Evolutionary conservation across 2,113 vertebrate genomes (phyloP).

Genomic region (Artemisiospiza belli): DNA sequence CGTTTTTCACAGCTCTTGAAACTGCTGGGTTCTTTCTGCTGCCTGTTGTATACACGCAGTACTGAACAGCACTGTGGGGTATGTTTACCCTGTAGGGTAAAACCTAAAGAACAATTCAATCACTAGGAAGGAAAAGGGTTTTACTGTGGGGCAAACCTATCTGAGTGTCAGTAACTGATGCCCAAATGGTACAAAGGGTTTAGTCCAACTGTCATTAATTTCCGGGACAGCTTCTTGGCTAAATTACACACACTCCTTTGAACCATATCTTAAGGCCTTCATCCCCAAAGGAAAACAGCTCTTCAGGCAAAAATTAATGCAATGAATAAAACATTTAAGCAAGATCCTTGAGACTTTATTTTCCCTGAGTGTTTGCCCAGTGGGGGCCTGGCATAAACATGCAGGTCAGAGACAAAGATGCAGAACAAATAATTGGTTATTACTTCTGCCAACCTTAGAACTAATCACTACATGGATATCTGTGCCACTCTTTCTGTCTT

Average conservation of each 20-base stretch:
- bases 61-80: neutral
- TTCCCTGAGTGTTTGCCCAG: neutral
- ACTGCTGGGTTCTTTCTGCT: neutral
- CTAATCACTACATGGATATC: neutral
- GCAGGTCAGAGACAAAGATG: neutral
- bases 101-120: neutral
- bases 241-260: neutral
- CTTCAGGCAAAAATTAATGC: slow-evolving; percentile 38
- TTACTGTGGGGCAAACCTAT: neutral
- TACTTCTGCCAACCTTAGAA: neutral
- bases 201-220: neutral
- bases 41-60: neutral
- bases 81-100: slow-evolving; percentile 3
- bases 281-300: neutral
- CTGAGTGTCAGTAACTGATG: neutral
- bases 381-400: neutral
- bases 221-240: slow-evolving; percentile 1
- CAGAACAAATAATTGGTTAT: slow-evolving; percentile 10
- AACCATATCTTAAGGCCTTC: slow-evolving; percentile 3
- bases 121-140: neutral
- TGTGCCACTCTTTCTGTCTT: neutral
- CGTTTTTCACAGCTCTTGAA: neutral
- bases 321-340: slow-evolving; percentile 44
- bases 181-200: neutral
- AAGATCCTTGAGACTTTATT: neutral